Base-by-base conservation (phyloP, 1,140 invertebrate genomes). In the Radopholus similis region DNA sequence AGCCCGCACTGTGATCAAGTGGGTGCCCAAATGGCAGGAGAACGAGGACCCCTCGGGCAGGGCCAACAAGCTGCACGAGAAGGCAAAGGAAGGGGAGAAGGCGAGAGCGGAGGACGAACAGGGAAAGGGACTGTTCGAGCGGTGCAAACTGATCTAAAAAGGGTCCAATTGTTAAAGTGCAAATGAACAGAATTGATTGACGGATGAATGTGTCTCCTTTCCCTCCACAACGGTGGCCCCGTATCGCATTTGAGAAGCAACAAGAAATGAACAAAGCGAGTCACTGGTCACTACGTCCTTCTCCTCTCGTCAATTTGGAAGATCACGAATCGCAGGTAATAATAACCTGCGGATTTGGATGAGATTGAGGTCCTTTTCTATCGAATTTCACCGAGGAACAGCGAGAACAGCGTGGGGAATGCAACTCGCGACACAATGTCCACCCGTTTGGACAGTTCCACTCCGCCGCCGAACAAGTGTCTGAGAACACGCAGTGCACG, bases 11-110 rank as follows among this genome's bases (percentile, higher is more conserved):
- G 79, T 81, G 11, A 32, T 73, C 26, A 72, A 66, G 34, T 81
- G 79, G 79, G 73, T 79, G 53, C 79, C 79, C 28, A 82, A 82
- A 71, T 81, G 79, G 79, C 80, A 82, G 40, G 56, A 56, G 23
- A 83, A 75, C 66, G 70, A 71, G 34, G 78, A 78, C 55, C 77
- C 77, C 26, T 81, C 78, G 9, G 77, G 77, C 23, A 62, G 77
- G 11, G 72, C 76, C 15, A 66, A 57, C 30, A 21, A 55, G 21
- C 54, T 81, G 18, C 77, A 78, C 44, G 35, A 72, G n/a, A 21
- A 51, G 47, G 21, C 47, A 5, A 51, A 51, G 15, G 15, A 1
- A 28, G 47, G 30, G 18, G 47, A 51, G 18, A 28, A n/a, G 1
- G 21, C 23, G 47, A 13, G 9, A 21, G 2, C 8, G 47, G 18